Base-by-base conservation (phyloP, 2,797 vertebrate genomes). In the Coregonus suidteri region DNA sequence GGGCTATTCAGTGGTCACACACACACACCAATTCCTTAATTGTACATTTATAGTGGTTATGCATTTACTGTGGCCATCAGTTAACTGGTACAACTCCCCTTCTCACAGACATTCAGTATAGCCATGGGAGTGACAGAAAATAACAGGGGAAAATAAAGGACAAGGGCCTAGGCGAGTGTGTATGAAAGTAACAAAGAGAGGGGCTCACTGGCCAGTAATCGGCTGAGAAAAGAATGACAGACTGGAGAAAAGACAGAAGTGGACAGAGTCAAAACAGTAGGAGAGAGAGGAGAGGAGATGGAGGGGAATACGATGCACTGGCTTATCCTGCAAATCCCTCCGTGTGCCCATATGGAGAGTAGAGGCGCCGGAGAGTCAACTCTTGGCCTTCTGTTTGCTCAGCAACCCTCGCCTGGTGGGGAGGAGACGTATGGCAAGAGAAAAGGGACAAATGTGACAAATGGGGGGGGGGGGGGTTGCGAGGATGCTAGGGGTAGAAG, bases 261-360 rank as follows among this genome's bases (percentile, higher is more conserved):
- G 53, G n/a, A 18, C 18, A n/a, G 37, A 73, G 70, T 25, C 14
- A 30, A 47, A 34, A 30, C 53, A 56, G 75, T 15, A 54, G 34
- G 77, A 75, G 66, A 62, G 37, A 47, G 54, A 37, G 16, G 89
- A 88, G 89, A 91, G 16, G 89, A 88, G 89, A 91, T 90, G 88
- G 92, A 87, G 90, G 86, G 85, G 92, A 94, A 94, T 94, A 91
- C 92, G 90, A 93, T 94, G 90, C 91, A 90, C 90, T 90, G 92
- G 93, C 94, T 94, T 94, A 94, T 88, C 80, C 75, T 85, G 81
- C 88, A 92, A 93, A 94, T 93, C 92, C 90, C 82, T 86, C 84
- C 37, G 68, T 84, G 88, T 80, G 75, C 83, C 87, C 92, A 86
- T 86, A 86, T 83, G 77, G 91, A 62, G 77, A 89, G 87, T 80